These are phyloP conservation scores for Sphaeridia pumilis DNA, from an alignment of 2,888 invertebrate genomes.

Conservation along the genomic window DNA sequence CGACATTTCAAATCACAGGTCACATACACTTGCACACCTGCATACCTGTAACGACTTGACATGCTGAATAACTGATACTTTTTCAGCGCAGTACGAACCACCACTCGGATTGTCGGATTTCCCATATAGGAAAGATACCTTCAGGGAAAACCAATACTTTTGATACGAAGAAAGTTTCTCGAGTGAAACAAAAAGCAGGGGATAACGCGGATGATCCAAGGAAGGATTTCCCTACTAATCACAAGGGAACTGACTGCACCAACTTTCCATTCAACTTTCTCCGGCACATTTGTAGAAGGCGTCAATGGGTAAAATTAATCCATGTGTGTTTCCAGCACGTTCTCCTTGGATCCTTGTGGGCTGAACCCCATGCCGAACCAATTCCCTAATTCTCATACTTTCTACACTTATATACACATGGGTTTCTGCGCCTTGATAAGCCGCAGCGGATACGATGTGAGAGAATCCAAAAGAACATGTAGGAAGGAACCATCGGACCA, in stretches of 20 bases:
- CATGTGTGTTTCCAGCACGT: conserved; percentile 1
- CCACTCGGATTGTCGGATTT: too few species aligned
- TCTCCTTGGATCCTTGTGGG: not conserved
- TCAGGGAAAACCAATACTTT: too few species aligned
- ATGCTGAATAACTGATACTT: too few species aligned
- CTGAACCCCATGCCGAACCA: not conserved
- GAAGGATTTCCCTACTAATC: conserved; percentile 1
- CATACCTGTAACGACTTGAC: too few species aligned
- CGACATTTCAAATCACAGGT: too few species aligned
- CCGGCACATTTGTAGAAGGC: not conserved
- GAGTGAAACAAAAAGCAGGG: too few species aligned
- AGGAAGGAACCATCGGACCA: not conserved
- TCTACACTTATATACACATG: not conserved
- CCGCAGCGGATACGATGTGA: not conserved
- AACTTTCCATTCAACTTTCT: not conserved
- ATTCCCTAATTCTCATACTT: not conserved
- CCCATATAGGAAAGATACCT: too few species aligned
- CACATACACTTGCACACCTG: too few species aligned
- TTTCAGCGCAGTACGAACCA: too few species aligned
- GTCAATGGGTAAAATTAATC: conserved; percentile 3
- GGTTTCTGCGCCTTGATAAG: too few species aligned
- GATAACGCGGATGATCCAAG: too few species aligned
- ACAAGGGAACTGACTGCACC: not conserved
- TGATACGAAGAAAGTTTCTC: too few species aligned
- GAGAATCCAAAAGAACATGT: not conserved